These are phyloP conservation scores for Python bivittatus DNA, from an alignment of 2,113 vertebrate genomes.

Conservation along the genomic window DNA sequence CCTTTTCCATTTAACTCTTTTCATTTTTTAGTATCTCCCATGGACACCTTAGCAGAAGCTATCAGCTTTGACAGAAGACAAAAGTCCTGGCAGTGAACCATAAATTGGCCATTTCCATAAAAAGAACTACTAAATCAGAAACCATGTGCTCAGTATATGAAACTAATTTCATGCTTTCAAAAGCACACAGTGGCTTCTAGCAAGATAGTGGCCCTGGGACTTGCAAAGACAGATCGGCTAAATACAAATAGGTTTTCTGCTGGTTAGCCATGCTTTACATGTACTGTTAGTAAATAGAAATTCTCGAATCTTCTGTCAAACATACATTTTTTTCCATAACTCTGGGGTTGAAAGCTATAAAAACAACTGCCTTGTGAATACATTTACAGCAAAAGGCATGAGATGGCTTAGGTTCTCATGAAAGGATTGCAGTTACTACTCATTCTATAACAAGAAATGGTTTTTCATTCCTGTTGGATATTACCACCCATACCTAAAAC, in stretches of 20 bases:
- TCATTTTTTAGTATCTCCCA: constrained; percentile 69
- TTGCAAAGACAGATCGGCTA: constrained; percentile 79
- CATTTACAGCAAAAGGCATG: constrained; percentile 68
- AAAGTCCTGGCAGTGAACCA: constrained; percentile 75
- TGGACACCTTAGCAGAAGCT: constrained; percentile 77
- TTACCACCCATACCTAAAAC: not conserved
- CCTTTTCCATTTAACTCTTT: not conserved
- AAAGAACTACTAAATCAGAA: constrained; percentile 80
- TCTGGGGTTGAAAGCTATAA: constrained; percentile 70
- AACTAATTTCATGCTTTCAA: constrained; percentile 90
- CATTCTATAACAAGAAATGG: constrained; percentile 54
- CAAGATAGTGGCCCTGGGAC: constrained; percentile 82
- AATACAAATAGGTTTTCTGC: constrained; percentile 74
- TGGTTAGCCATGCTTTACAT: constrained; percentile 78
- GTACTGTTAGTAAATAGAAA: constrained; percentile 73
- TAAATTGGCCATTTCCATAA: constrained; percentile 85
- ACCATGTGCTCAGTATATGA: constrained; percentile 79
- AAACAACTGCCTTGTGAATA: constrained; percentile 73
- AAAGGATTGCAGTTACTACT: constrained; percentile 52
- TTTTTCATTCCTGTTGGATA: constrained; percentile 27
- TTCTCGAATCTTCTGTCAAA: constrained; percentile 78
- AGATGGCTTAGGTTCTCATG: constrained; percentile 65
- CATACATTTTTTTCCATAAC: constrained; percentile 74
- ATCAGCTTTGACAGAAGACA: constrained; percentile 72
- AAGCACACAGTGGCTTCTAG: constrained; percentile 83